phyloP scores from a whole-genome alignment of 2,797 vertebrate genomes.

The Poeciliopsis presidionis region DNA sequence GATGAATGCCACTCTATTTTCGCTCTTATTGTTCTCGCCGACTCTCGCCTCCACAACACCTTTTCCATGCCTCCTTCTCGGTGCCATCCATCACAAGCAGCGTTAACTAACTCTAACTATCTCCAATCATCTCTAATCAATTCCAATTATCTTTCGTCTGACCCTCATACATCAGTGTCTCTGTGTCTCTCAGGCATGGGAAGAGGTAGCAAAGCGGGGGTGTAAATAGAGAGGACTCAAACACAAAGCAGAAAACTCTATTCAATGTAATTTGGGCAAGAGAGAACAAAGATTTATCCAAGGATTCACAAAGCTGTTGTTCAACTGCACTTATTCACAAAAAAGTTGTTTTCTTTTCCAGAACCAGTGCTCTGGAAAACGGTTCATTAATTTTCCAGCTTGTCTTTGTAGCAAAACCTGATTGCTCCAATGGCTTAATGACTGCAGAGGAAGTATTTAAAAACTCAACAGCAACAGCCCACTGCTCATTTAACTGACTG shows the following conservation, averaged over 20 bases:
- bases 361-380: constrained; percentile 12
- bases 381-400: constrained; percentile 34
- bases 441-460: constrained; percentile 63
- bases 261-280: neutral
- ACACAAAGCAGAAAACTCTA: constrained; percentile 15
- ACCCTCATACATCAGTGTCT: constrained; percentile 66
- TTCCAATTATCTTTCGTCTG: constrained; percentile 72
- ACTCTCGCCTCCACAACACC: constrained; percentile 46
- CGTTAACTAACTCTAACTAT: constrained; percentile 71
- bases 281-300: constrained; percentile 1
- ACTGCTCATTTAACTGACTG: constrained; percentile 61
- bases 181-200: constrained; percentile 46
- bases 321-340: constrained; percentile 8
- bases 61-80: constrained; percentile 49
- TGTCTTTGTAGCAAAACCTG: constrained; percentile 55
- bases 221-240: constrained; percentile 32
- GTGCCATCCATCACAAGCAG: constrained; percentile 69
- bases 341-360: neutral
- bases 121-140: constrained; percentile 74
- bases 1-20: constrained; percentile 79
- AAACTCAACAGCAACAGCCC: constrained; percentile 59
- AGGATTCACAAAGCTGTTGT: constrained; percentile 11
- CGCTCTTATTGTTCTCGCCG: constrained; percentile 75
- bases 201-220: constrained; percentile 32
- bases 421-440: constrained; percentile 63